Evolutionary conservation across 1,140 invertebrate species (phyloP).

Genomic region (Euura lappo): DNA sequence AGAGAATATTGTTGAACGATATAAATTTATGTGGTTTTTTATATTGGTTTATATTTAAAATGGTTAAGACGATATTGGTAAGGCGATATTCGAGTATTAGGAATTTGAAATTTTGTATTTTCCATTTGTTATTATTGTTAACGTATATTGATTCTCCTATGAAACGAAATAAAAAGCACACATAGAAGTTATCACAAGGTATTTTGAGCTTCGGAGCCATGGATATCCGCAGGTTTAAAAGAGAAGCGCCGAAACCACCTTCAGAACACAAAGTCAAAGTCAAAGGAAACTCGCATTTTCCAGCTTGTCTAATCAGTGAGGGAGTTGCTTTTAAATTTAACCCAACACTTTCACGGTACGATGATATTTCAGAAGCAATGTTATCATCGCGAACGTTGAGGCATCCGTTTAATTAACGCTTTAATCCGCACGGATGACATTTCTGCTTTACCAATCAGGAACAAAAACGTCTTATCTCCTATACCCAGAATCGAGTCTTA

Average conservation of each 20-base stretch:
- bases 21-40: constrained; percentile 16
- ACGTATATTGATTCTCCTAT: constrained; percentile 1
- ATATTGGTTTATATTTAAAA: constrained; percentile 17
- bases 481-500: too few relatives aligned
- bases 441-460: too few relatives aligned
- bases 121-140: constrained; percentile 19
- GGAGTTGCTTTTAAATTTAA: too few relatives aligned
- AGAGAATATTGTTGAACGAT: constrained; percentile 22
- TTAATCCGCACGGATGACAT: too few relatives aligned
- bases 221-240: neutral
- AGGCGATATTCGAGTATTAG: neutral
- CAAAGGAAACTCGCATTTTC: too few relatives aligned
- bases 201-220: neutral
- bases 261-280: neutral
- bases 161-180: neutral
- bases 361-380: too few relatives aligned
- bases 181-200: neutral
- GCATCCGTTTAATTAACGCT: too few relatives aligned
- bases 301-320: too few relatives aligned
- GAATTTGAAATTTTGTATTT: constrained; percentile 15
- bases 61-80: neutral
- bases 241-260: neutral
- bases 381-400: too few relatives aligned
- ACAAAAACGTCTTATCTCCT: too few relatives aligned
- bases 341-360: too few relatives aligned